Conservation (phyloP, 2,888 invertebrate species). For the Latheticus oryzae region DNA sequence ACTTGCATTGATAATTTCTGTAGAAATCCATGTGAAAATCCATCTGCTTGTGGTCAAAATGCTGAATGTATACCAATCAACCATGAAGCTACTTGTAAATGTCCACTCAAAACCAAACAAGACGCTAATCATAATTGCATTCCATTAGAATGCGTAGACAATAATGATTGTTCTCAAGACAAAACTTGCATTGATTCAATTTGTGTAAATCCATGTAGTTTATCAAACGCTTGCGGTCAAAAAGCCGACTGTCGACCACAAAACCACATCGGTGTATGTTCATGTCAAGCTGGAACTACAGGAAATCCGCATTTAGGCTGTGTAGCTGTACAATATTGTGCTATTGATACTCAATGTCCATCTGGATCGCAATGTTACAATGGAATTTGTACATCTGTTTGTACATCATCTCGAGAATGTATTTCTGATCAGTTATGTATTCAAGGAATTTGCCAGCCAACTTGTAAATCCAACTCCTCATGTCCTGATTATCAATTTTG, state of each 20-base stretch:
- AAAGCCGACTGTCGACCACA: conserved; percentile 80
- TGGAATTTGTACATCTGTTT: conserved; percentile 82
- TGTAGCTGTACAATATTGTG: conserved; percentile 84
- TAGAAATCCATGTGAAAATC: conserved; percentile 79
- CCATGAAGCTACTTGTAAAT: conserved; percentile 80
- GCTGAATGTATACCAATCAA: conserved; percentile 78
- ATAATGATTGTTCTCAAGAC: conserved; percentile 77
- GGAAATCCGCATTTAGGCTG: conserved; percentile 90
- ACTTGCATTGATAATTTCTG: conserved; percentile 81
- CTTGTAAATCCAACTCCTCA: conserved; percentile 81
- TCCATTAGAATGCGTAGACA: conserved; percentile 81
- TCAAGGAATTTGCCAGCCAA: conserved; percentile 85
- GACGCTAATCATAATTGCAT: conserved; percentile 80
- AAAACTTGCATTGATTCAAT: conserved; percentile 83
- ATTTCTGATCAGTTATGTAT: conserved; percentile 88
- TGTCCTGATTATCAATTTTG: conserved; percentile 90
- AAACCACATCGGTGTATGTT: conserved; percentile 85
- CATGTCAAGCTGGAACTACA: conserved; percentile 85
- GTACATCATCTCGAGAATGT: conserved; percentile 85
- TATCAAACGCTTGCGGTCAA: conserved; percentile 85
- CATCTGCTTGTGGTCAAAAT: conserved; percentile 77
- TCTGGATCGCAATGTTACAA: conserved; percentile 86
- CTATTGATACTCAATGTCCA: conserved; percentile 83
- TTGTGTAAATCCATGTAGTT: conserved; percentile 84
- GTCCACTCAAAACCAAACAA: conserved; percentile 80